phyloP scores from a whole-genome alignment of 2,888 invertebrate genomes.

The Parapristionchus giblindavisi region DNA sequence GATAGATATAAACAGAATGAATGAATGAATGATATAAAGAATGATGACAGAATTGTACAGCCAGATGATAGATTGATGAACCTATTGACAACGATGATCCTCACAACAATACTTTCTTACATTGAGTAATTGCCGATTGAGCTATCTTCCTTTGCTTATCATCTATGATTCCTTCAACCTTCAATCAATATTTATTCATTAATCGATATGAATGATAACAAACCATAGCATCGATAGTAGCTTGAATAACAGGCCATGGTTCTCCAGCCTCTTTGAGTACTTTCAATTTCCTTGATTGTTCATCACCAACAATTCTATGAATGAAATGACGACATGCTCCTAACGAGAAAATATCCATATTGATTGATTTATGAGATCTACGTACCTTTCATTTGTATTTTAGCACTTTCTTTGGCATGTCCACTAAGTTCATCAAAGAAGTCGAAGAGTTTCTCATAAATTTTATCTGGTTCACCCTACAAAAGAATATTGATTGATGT shows the following conservation, averaged over 20 bases:
- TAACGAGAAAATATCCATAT: background rate
- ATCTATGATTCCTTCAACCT: background rate
- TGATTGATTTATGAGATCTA: background rate
- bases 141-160: background rate
- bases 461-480: background rate
- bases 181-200: background rate
- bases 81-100: too few species aligned
- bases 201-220: background rate
- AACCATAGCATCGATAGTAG: constrained; percentile 22
- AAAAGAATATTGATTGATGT: background rate
- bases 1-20: too few species aligned
- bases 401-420: constrained; percentile 42
- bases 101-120: background rate
- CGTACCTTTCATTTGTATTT: constrained; percentile 37
- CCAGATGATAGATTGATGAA: too few species aligned
- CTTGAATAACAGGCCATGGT: background rate
- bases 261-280: constrained; percentile 5
- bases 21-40: too few species aligned
- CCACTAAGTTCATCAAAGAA: constrained; percentile 40
- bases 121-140: background rate
- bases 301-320: background rate
- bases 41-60: too few species aligned
- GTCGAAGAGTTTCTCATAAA: constrained; percentile 34
- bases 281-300: constrained; percentile 9
- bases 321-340: constrained; percentile 20